Evolutionary conservation across 2,113 vertebrate species (phyloP), one percentile per base, ranked within the genome.

Genomic region (Cathartes aura): DNA sequence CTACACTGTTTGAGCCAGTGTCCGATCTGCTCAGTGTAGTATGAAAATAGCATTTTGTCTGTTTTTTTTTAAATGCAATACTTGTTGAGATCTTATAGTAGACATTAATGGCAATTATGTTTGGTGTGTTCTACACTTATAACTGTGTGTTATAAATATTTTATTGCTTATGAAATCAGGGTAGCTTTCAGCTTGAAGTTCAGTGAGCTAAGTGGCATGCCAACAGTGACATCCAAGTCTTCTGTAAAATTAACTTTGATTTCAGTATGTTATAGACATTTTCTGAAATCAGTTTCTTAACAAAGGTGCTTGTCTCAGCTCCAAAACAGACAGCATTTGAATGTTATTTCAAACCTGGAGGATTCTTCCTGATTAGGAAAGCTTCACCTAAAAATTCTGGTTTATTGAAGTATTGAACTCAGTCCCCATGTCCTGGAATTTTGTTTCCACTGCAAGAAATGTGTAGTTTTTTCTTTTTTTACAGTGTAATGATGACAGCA

Each of bases 91-190:
- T 88, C 82, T 82, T 90, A 22, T 1, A 76, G 87, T 66, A 91
- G 78, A 45, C 55, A 48, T 76, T 64, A 40, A 30, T 38, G 71
- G 36, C 93, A 75, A 1, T 91, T 64, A 73, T 13, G 11, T 47
- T 63, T 32, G 53, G 45, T 82, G 82, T 87, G 78, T 91, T 86
- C 82, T 88, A 19, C 62, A 15, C 59, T 93, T 18, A 72, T 70
- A 88, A 15, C 56, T 42, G 70, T 27, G 67, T 8, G 23, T 73
- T 91, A 88, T 76, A 85, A 93, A 97, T 90, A 82, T 82, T 96
- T 86, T 66, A 82, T 89, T 90, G 78, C 74, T 42, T 85, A 45
- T 34, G 55, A 88, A 94, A 67, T 71, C 71, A 29, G 87, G 64
- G 52, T 62, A 71, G 75, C 9, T 63, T 82, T 94, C 90, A 91